Evolutionary conservation across 2,888 invertebrate species (phyloP).

Genomic region (Arge pagana): DNA sequence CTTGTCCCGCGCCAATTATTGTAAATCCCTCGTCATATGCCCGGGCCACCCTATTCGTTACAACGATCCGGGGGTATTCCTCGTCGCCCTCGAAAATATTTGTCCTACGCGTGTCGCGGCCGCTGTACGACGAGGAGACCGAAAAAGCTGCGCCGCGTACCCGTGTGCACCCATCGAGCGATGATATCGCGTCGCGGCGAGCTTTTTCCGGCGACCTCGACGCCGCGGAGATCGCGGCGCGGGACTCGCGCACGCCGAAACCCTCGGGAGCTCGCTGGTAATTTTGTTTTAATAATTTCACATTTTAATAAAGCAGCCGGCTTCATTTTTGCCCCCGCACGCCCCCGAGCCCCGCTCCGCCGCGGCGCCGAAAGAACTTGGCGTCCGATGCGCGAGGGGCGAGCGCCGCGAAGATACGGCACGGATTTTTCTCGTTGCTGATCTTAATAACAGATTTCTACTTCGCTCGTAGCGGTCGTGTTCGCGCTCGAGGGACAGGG

Average conservation of each 20-base stretch:
- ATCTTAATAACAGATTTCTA: slow-evolving; percentile 57
- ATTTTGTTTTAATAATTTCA: slow-evolving; percentile 48
- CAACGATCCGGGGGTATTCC: no score
- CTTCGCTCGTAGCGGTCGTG: no score
- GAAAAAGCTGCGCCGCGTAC: no score
- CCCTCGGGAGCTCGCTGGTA: slow-evolving; percentile 49
- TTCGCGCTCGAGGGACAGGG: slow-evolving; percentile 23
- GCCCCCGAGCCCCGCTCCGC: slow-evolving; percentile 36
- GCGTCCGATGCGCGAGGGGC: slow-evolving; percentile 33
- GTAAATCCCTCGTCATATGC: slow-evolving; percentile 25
- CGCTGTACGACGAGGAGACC: no score
- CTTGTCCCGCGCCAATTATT: slow-evolving; percentile 27
- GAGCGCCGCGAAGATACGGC: slow-evolving; percentile 50
- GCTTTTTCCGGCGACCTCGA: not conserved
- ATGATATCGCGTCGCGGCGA: no score
- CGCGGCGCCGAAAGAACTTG: not conserved
- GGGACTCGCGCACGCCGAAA: slow-evolving; percentile 19
- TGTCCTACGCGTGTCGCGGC: no score
- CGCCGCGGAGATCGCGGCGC: not conserved
- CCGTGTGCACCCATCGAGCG: no score
- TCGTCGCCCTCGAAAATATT: no score
- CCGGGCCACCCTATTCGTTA: slow-evolving; percentile 3
- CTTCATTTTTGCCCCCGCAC: slow-evolving; percentile 57
- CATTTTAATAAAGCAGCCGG: slow-evolving; percentile 45
- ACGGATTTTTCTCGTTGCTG: slow-evolving; percentile 59